Percentiles rank a stretch among this genome's conserved stretches.
Conservation (phyloP, 1,140 invertebrate genomes). For the Rhysida immarginata region DNA sequence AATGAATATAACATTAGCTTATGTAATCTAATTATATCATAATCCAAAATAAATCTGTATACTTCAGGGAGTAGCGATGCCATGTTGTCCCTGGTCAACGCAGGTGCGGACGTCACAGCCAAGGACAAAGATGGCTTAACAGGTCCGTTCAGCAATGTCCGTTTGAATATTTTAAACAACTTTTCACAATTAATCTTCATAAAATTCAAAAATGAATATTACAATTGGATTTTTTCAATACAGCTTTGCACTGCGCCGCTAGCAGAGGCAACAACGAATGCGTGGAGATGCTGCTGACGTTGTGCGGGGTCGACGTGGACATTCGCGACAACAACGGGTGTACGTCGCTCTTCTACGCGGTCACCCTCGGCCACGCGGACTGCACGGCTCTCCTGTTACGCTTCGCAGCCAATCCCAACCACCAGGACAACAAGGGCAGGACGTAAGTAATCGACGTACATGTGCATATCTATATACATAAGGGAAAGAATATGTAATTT, state of each 20-base stretch:
- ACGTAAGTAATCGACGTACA: conserved; percentile 39
- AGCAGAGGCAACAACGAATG: conserved; percentile 86
- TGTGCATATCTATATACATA: not conserved
- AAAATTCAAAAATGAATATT: no score
- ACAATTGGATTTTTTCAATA: no score
- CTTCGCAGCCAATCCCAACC: conserved; percentile 74
- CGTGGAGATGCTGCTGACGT: conserved; percentile 71
- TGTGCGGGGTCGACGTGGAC: conserved; percentile 74
- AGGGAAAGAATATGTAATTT: not conserved
- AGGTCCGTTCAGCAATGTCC: conserved; percentile 19
- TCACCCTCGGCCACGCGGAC: conserved; percentile 86
- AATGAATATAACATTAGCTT: no score
- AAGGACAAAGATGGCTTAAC: conserved; percentile 53
- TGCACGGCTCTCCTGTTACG: conserved; percentile 75
- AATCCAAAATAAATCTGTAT: no score
- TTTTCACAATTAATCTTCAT: no score
- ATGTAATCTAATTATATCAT: no score
- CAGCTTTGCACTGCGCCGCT: conserved; percentile 85
- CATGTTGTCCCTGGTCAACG: conserved; percentile 66
- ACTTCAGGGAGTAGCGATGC: conserved; percentile 70
- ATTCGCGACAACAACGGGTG: conserved; percentile 73
- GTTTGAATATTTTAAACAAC: no score
- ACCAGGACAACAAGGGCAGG: conserved; percentile 79
- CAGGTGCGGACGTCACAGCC: conserved; percentile 58
- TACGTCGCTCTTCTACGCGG: conserved; percentile 89